A percentile compares a stretch with the other conserved stretches of the same genome.
phyloP scores from a whole-genome alignment of 2,797 vertebrate genomes.

The Petrocephalus schoutedeni region DNA sequence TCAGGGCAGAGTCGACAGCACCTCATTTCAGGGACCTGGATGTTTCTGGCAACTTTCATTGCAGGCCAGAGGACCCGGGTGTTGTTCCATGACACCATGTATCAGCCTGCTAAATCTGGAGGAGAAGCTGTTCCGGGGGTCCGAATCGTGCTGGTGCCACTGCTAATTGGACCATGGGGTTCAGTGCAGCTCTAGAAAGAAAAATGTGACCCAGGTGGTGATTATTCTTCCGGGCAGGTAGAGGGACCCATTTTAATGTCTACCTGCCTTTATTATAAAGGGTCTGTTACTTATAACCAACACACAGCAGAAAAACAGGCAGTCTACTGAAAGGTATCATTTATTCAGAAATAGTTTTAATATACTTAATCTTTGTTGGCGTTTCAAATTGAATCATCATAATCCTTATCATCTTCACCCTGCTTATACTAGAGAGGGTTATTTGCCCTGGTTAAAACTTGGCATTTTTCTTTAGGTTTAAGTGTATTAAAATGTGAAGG shows the following conservation, averaged over 20 bases:
- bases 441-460: background rate
- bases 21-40: background rate
- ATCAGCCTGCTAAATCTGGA: background rate
- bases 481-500: background rate
- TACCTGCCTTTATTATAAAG: conserved; percentile 3
- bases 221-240: background rate
- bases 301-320: background rate
- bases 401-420: background rate
- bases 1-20: too few relatives aligned
- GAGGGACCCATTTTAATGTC: background rate
- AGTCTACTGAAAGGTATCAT: background rate
- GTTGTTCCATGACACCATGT: background rate
- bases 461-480: background rate
- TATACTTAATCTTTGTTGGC: background rate
- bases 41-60: background rate
- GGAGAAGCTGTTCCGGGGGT: background rate
- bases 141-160: background rate
- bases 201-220: background rate
- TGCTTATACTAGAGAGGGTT: background rate
- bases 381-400: background rate
- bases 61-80: background rate
- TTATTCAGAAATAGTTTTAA: background rate
- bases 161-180: background rate
- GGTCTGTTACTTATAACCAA: background rate
- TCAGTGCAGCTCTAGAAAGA: background rate